Percentiles rank a stretch among this genome's conserved stretches.
phyloP scores from a whole-genome alignment of 2,797 vertebrate genomes.

The Heliangelus exortis region DNA sequence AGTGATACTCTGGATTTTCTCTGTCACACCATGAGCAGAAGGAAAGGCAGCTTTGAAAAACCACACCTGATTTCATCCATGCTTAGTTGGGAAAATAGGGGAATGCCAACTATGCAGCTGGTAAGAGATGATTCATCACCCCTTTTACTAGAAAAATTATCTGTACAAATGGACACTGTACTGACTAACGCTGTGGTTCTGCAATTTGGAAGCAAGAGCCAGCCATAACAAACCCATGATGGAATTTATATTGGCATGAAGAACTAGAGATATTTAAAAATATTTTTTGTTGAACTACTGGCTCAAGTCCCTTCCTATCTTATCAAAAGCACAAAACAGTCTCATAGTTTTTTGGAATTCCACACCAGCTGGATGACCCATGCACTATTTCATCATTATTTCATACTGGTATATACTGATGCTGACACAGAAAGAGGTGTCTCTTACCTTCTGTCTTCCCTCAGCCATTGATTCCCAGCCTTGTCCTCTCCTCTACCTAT shows the following conservation, averaged over 20 bases:
- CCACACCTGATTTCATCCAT: constrained; percentile 26
- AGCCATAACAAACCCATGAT: background rate
- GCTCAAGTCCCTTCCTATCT: background rate
- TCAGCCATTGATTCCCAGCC: background rate
- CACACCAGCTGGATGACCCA: background rate
- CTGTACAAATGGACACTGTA: background rate
- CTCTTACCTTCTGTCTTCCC: background rate
- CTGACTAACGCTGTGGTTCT: background rate
- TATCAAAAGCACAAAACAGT: background rate
- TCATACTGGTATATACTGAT: background rate
- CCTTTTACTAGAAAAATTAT: background rate
- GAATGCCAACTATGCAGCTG: constrained; percentile 43
- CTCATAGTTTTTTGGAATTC: background rate
- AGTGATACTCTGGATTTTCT: background rate
- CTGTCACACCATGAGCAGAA: background rate
- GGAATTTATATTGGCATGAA: background rate
- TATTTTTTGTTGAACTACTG: background rate
- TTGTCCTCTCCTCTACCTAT: background rate
- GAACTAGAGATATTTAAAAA: background rate
- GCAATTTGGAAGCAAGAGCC: background rate
- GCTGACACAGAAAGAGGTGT: background rate
- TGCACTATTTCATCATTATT: background rate
- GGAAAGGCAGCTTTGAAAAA: constrained; percentile 37
- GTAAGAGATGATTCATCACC: constrained; percentile 7
- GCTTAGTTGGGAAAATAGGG: constrained; percentile 52